Percentiles rank a stretch among this genome's conserved stretches.
phyloP scores from a whole-genome alignment of 2,888 invertebrate genomes.

The Drosophila picticornis region DNA sequence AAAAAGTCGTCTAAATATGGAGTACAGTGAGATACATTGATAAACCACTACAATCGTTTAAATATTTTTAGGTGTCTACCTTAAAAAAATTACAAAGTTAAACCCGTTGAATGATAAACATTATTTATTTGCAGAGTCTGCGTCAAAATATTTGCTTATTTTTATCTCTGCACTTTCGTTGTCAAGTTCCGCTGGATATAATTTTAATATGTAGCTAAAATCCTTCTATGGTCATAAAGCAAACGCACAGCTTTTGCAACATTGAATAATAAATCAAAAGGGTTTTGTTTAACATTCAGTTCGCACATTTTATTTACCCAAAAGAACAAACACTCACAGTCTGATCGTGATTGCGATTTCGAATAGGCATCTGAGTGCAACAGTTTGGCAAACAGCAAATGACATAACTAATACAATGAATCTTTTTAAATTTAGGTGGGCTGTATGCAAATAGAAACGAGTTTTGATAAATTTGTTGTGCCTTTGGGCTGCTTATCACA shows the following conservation, averaged over 20 bases:
- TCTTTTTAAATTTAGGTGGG: constrained; percentile 32
- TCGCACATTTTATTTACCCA: constrained; percentile 37
- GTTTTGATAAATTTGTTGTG: constrained; percentile 29
- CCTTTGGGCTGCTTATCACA: constrained; percentile 50
- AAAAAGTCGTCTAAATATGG: background rate
- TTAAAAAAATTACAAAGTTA: no score
- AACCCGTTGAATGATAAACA: no score
- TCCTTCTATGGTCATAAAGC: constrained; percentile 10
- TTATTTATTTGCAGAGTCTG: background rate
- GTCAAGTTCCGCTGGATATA: background rate
- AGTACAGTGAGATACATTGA: background rate
- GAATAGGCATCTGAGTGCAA: background rate
- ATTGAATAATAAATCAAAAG: constrained; percentile 15
- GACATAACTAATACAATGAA: background rate
- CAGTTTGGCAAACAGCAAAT: constrained; percentile 1
- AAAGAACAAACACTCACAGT: constrained; percentile 9
- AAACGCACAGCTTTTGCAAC: constrained; percentile 23
- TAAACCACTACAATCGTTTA: no score
- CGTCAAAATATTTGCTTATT: constrained; percentile 44
- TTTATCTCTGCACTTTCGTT: constrained; percentile 11
- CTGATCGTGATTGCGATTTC: constrained; percentile 16
- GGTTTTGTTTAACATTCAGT: constrained; percentile 28
- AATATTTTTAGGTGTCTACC: no score
- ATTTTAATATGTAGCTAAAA: no score
- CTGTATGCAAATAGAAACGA: constrained; percentile 31